phyloP scores from a whole-genome alignment of 2,797 vertebrate species.

The Lycodopsis pacificus region DNA sequence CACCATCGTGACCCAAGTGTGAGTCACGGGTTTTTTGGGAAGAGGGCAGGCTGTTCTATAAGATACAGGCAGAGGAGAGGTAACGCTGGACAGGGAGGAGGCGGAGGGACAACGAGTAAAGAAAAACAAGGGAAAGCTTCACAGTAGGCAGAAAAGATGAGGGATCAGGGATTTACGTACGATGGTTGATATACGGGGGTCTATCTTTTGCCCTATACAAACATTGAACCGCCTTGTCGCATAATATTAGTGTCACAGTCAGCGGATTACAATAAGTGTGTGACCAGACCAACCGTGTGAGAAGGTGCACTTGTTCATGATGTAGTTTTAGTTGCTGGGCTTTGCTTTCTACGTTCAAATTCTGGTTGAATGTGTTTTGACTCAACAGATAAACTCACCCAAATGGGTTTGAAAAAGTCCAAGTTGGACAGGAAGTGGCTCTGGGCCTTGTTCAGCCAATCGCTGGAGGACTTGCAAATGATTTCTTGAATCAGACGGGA shows the following conservation, averaged over 20 bases:
- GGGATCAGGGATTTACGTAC: slow-evolving; percentile 1
- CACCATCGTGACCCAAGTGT: slow-evolving; percentile 43
- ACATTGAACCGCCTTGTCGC: slow-evolving; percentile 6
- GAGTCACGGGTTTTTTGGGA: slow-evolving; percentile 51
- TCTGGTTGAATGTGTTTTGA: neutral
- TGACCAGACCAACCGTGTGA: neutral
- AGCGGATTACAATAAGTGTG: neutral
- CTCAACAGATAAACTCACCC: slow-evolving; percentile 79
- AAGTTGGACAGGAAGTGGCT: slow-evolving; percentile 89
- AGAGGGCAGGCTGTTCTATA: slow-evolving; percentile 15
- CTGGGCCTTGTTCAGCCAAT: slow-evolving; percentile 87
- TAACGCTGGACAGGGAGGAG: neutral
- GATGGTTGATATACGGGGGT: neutral
- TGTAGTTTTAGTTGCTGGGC: neutral
- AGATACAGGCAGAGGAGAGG: slow-evolving; percentile 18
- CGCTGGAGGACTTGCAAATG: slow-evolving; percentile 88
- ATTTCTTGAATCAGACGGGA: slow-evolving; percentile 83
- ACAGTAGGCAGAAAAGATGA: neutral
- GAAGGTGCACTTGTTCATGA: neutral
- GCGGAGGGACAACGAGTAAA: neutral
- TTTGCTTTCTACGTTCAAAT: neutral
- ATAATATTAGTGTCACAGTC: slow-evolving; percentile 3
- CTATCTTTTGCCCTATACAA: neutral
- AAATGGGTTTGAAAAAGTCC: slow-evolving; percentile 91
- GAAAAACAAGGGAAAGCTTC: slow-evolving; percentile 7